Base-by-base conservation (phyloP, 2,113 vertebrate genomes). In the Brienomyrus brachyistius region DNA sequence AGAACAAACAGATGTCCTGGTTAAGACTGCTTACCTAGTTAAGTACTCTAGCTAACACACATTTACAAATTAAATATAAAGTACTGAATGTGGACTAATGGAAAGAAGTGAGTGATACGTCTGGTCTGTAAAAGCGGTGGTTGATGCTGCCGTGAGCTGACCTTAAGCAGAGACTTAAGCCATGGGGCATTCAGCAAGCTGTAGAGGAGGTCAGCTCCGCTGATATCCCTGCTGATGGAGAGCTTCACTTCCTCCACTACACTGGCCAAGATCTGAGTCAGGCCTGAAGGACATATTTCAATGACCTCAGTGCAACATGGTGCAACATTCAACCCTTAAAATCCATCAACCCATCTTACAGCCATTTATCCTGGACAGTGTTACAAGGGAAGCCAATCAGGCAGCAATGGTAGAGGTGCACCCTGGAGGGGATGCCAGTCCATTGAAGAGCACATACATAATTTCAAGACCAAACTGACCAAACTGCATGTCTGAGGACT, bases 81-180 rank as follows among this genome's bases (percentile, higher is more conserved):
- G n/a, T 86, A 47, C 50, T 86, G 19, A 31, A 40, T 43, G 13
- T 13, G 19, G 56, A 59, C 86, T 35, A 40, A n/a, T 43, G 54
- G 56, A 88, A 6, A 47, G 21, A 35, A 66, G 13, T 40, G 48
- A 56, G n/a, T 56, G 3, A 31, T 15, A 31, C 23, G 23, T 59
- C 50, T 52, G 13, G 15, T n/a, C 9, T 10, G 10, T n/a, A 11
- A 23, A 45, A 66, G 54, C 2, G 40, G 21, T 6, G 35, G 17
- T 40, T n/a, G 54, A 45, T 43, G 15, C 59, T 88, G 31, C 48
- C 4, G 1, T 70, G 5, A 9, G 19, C 87, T 92, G 91, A 98
- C 98, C 96, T 97, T 97, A 0, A 99, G 93, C 90, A 99, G 95
- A 3, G 97, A 95, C 89, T 93, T 96, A 13, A 99, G 96, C 97